phyloP scores from a whole-genome alignment of 2,888 invertebrate species.

The Diarsia rubi region DNA sequence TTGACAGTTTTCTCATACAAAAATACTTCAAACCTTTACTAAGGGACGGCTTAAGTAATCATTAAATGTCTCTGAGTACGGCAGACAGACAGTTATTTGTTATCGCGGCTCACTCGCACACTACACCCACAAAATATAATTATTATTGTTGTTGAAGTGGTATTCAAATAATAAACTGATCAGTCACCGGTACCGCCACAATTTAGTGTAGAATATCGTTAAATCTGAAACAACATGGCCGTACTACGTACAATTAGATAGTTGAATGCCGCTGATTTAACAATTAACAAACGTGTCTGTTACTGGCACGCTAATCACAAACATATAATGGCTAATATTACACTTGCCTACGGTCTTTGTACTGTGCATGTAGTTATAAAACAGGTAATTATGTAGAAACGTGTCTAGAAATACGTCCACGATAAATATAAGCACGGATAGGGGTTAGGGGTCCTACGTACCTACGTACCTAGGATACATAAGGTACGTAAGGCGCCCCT shows the following conservation, averaged over 20 bases:
- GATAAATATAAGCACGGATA: slow-evolving; percentile 15
- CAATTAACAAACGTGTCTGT: slow-evolving; percentile 41
- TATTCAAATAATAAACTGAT: slow-evolving; percentile 46
- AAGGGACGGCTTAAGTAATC: too few relatives aligned
- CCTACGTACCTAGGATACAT: too few relatives aligned
- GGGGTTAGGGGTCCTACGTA: too few relatives aligned
- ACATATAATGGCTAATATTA: slow-evolving; percentile 40
- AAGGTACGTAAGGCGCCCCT: too few relatives aligned
- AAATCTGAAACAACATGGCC: slow-evolving; percentile 18
- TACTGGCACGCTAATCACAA: slow-evolving; percentile 31
- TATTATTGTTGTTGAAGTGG: slow-evolving; percentile 35
- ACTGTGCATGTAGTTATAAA: slow-evolving; percentile 18
- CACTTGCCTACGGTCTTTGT: background rate
- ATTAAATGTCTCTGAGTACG: too few relatives aligned
- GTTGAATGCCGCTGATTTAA: slow-evolving; percentile 28
- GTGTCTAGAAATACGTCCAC: slow-evolving; percentile 24
- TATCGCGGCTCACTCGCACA: slow-evolving; percentile 20
- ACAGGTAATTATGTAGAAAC: slow-evolving; percentile 14
- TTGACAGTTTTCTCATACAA: too few relatives aligned
- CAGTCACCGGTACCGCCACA: slow-evolving; percentile 7
- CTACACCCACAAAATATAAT: slow-evolving; percentile 33
- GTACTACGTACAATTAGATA: slow-evolving; percentile 5
- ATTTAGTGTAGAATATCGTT: slow-evolving; percentile 10
- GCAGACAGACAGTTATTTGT: slow-evolving; percentile 20
- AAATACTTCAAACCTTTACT: too few relatives aligned